phyloP scores from a whole-genome alignment of 1,140 invertebrate genomes.

The Scaptomyza pallida region DNA sequence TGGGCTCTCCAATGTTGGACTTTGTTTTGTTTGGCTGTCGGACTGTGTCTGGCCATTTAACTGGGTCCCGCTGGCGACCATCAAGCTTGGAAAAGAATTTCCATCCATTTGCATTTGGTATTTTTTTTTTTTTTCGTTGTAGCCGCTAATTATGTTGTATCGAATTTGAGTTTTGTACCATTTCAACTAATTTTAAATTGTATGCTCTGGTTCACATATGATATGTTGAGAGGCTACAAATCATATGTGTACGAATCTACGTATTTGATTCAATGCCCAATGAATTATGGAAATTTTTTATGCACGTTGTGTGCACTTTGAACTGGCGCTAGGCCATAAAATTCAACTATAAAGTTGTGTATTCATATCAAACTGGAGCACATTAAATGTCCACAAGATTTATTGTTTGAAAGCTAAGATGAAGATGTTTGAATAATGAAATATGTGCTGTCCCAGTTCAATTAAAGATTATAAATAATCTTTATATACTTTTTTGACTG shows the following conservation, averaged over 20 bases:
- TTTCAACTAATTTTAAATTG: constrained; percentile 68
- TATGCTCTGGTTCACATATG: constrained; percentile 65
- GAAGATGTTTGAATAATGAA: background rate
- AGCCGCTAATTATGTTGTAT: constrained; percentile 34
- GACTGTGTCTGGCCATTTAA: constrained; percentile 9
- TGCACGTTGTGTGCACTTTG: constrained; percentile 47
- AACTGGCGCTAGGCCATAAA: constrained; percentile 56
- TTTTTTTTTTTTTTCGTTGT: constrained; percentile 7
- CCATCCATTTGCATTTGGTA: constrained; percentile 14
- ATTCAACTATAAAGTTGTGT: constrained; percentile 17
- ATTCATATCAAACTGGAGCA: constrained; percentile 44
- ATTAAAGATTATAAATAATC: background rate
- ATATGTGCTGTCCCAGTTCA: no score
- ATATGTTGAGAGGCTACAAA: constrained; percentile 50
- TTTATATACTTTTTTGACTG: no score
- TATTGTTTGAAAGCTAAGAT: constrained; percentile 2
- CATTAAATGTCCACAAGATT: constrained; percentile 38
- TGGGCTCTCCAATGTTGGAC: constrained; percentile 9
- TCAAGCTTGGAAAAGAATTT: constrained; percentile 9
- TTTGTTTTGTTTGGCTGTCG: constrained; percentile 32
- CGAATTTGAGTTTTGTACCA: constrained; percentile 39
- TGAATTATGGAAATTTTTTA: constrained; percentile 29
- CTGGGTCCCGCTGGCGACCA: constrained; percentile 26
- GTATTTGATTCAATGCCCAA: constrained; percentile 8
- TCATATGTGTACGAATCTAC: no score